Percentiles rank a stretch among this genome's conserved stretches.
Conservation (phyloP, 2,888 invertebrate species). For the Lochmaea crataegi region DNA sequence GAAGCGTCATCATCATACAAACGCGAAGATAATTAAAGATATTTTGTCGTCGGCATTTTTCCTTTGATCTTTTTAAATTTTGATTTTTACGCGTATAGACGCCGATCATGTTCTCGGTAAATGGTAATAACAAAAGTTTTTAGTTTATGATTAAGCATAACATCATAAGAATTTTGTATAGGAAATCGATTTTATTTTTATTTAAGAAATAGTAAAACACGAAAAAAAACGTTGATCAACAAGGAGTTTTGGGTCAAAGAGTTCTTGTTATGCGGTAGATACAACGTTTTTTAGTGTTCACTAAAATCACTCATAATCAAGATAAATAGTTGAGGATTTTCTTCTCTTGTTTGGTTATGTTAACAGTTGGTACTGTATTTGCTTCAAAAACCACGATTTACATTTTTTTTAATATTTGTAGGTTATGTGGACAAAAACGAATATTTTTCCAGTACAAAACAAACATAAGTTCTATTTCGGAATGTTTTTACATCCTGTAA, state of each 20-base stretch:
- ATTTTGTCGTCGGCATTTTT: conserved; percentile 40
- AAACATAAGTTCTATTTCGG: too few relatives aligned
- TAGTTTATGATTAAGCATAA: conserved; percentile 38
- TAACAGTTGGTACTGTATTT: too few relatives aligned
- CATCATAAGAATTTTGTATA: conserved; percentile 14
- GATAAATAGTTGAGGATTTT: too few relatives aligned
- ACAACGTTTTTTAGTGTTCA: too few relatives aligned
- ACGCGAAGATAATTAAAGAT: conserved; percentile 47
- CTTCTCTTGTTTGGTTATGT: too few relatives aligned
- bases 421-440: too few relatives aligned
- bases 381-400: too few relatives aligned
- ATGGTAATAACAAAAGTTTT: conserved; percentile 39
- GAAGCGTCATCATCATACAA: conserved; percentile 35
- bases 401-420: too few relatives aligned
- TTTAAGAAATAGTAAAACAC: neutral
- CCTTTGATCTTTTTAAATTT: conserved; percentile 38
- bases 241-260: too few relatives aligned
- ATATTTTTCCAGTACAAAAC: too few relatives aligned
- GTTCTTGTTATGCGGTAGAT: too few relatives aligned
- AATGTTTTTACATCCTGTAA: conserved; percentile 28
- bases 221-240: neutral
- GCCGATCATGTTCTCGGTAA: conserved; percentile 41
- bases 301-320: too few relatives aligned
- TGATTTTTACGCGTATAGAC: conserved; percentile 42
- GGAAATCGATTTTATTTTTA: conserved; percentile 1